These are phyloP conservation scores for Molossus molossus DNA, from an alignment of 2,797 vertebrate species.

Conservation along the genomic window DNA sequence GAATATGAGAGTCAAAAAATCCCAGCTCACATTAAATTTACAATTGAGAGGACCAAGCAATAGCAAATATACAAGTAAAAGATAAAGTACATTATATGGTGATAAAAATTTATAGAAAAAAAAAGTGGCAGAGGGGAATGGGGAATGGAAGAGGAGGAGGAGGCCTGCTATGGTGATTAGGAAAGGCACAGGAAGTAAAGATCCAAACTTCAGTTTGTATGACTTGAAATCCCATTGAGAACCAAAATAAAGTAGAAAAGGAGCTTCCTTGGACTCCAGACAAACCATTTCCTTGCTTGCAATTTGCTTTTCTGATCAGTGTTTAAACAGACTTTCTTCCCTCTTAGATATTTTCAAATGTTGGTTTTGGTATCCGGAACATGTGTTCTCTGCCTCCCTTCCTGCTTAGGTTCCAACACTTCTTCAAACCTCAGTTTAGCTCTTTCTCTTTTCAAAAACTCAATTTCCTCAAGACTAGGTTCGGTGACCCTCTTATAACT, in stretches of 20 bases:
- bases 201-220: neutral
- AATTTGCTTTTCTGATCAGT: neutral
- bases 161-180: neutral
- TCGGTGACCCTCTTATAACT: neutral
- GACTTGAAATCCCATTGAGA: slow-evolving; percentile 16
- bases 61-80: slow-evolving; percentile 40
- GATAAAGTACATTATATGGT: neutral
- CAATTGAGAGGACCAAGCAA: neutral
- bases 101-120: slow-evolving; percentile 50
- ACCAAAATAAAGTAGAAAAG: slow-evolving; percentile 30
- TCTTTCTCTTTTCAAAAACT: neutral
- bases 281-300: neutral
- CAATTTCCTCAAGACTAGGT: neutral
- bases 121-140: neutral
- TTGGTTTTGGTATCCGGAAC: neutral
- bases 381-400: neutral
- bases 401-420: neutral
- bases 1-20: slow-evolving; percentile 10
- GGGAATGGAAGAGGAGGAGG: neutral
- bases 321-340: neutral
- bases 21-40: slow-evolving; percentile 36
- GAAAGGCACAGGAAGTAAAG: neutral
- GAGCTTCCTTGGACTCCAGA: neutral
- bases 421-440: neutral
- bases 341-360: neutral